Base-by-base conservation (phyloP, 2,113 vertebrate species). In the Varanus komodoensis region DNA sequence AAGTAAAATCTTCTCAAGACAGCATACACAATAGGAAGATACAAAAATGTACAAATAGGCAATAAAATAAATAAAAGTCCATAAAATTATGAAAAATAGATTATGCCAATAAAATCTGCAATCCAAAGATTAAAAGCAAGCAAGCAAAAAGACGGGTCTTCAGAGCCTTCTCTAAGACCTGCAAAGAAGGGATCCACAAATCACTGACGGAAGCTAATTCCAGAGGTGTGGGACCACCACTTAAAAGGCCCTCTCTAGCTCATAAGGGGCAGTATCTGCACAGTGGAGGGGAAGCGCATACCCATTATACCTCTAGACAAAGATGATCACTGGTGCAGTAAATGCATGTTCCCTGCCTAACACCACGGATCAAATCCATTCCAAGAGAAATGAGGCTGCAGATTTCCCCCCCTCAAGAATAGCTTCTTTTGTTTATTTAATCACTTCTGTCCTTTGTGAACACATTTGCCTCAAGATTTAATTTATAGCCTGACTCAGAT, bases 401-500 rank as follows among this genome's bases (percentile, higher is more conserved):
- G 78, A 79, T 69, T 25, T 3, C 77, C 4, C 11, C 38, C 85
- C 8, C 8, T 32, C 32, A 84, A 54, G 25, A 69, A 89, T 27
- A 69, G 64, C 82, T 38, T 84, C 6, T 4, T 78, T 78, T 69
- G 34, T 89, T 69, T 78, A 79, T 79, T 78, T 78, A 71, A 34
- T 79, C 82, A 54, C 34, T 85, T 85, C 15, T 85, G 29, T 38
- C 69, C n/a, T 68, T 79, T 80, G 69, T 52, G 21, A 81, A 34
- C 32, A 52, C 29, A 54, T 71, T 38, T 67, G 73, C 61, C 50
- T 78, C 61, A 50, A 29, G 32, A 68, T 78, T 32, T 69, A 79
- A 52, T 86, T 90, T 81, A 86, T 69, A 90, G 73, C 78, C 92
- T 91, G 84, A 89, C 68, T 73, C 44, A 94, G 75, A 82, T 75